These are phyloP conservation scores for Drosophila paulistorum DNA, from an alignment of 1,140 invertebrate species.

Conservation along the genomic window DNA sequence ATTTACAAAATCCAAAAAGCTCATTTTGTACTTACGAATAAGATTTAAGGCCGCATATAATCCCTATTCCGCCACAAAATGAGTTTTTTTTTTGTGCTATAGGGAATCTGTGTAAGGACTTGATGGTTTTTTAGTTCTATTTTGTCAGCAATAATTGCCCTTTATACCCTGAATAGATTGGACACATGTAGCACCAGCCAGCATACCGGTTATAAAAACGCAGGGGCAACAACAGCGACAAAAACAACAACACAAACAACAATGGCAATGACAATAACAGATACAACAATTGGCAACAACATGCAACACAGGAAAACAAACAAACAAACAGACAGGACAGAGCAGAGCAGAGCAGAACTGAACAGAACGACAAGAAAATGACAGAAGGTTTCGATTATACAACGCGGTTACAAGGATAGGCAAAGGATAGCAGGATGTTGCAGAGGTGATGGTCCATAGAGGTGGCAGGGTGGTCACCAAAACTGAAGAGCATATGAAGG, in stretches of 20 bases:
- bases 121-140: not conserved
- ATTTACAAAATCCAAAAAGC: too few relatives aligned
- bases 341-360: slow-evolving; percentile 65
- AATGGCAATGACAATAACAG: not conserved
- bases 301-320: slow-evolving; percentile 14
- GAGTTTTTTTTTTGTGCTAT: too few relatives aligned
- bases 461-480: slow-evolving; percentile 15
- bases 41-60: too few relatives aligned
- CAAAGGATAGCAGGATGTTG: not conserved
- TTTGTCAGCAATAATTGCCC: not conserved
- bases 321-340: slow-evolving; percentile 23
- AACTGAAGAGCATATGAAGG: too few relatives aligned
- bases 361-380: slow-evolving; percentile 67
- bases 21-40: too few relatives aligned
- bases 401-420: slow-evolving; percentile 36
- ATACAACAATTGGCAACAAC: slow-evolving; percentile 26
- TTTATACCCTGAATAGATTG: not conserved
- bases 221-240: not conserved
- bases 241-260: not conserved
- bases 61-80: too few relatives aligned
- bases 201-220: not conserved
- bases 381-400: slow-evolving; percentile 74
- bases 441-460: slow-evolving; percentile 2
- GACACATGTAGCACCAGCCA: not conserved
- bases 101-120: too few relatives aligned